These are phyloP conservation scores for Pangasius krempfi DNA, from an alignment of 2,797 vertebrate species.

Conservation along the genomic window DNA sequence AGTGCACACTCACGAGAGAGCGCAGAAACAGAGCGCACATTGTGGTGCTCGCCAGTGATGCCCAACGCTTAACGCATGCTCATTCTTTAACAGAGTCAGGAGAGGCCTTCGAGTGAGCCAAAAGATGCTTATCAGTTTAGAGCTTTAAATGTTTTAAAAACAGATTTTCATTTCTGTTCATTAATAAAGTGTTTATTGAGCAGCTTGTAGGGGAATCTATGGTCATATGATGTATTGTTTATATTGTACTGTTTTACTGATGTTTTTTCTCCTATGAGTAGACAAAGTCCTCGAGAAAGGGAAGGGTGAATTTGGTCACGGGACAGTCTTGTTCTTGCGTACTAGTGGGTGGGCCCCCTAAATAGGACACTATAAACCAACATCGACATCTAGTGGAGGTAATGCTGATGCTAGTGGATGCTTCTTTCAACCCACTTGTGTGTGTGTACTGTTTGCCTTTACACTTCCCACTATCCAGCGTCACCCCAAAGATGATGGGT, in stretches of 20 bases:
- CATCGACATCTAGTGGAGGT: conserved; percentile 65
- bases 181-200: neutral
- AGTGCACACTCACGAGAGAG: conserved; percentile 42
- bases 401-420: neutral
- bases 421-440: neutral
- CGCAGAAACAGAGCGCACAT: conserved; percentile 55
- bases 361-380: neutral
- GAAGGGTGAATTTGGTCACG: conserved; percentile 7
- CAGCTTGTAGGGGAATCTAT: neutral
- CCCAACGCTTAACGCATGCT: conserved; percentile 8
- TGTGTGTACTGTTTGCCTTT: neutral
- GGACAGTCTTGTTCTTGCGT: neutral
- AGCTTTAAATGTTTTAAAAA: neutral
- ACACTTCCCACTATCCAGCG: neutral
- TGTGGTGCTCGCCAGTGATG: conserved; percentile 52
- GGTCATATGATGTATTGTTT: neutral
- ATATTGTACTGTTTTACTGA: neutral
- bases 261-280: neutral
- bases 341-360: conserved; percentile 6
- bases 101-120: conserved; percentile 15
- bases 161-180: neutral
- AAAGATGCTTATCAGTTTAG: conserved; percentile 15
- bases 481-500: neutral
- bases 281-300: neutral
- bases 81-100: conserved; percentile 23